A percentile compares a stretch with the other conserved stretches of the same genome.
phyloP scores from a whole-genome alignment of 92 coral and sea anemone genomes.

The Phenganax stokvisi region DNA sequence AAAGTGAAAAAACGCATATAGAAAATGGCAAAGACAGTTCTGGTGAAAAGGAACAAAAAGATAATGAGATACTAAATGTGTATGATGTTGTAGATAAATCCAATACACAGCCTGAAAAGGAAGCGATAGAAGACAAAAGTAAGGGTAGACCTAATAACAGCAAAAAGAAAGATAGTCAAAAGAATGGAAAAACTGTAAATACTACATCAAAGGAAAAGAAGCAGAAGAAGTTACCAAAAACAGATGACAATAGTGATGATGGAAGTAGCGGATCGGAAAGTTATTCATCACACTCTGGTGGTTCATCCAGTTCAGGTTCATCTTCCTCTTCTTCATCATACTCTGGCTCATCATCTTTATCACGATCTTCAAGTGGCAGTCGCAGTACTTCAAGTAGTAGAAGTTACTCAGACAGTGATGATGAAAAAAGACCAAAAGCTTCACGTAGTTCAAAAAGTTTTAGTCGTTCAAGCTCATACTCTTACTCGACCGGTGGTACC shows the following conservation, averaged over 20 bases:
- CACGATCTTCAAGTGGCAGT: conserved; percentile 8
- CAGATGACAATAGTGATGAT: not conserved
- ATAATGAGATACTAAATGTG: not conserved
- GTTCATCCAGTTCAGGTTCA: conserved; percentile 14
- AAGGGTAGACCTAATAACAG: not conserved
- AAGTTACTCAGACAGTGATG: conserved; percentile 14
- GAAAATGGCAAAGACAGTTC: not conserved
- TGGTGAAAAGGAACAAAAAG: not conserved
- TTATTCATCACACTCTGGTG: conserved; percentile 29
- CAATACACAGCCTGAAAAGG: not conserved
- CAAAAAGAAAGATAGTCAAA: not conserved
- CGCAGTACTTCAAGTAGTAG: conserved; percentile 1
- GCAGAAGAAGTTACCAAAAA: not conserved
- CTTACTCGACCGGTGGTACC: conserved; percentile 33
- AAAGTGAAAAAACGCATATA: not conserved
- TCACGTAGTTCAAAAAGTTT: conserved; percentile 19
- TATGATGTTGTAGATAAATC: not conserved
- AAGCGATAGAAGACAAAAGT: not conserved
- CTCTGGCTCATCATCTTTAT: conserved; percentile 9
- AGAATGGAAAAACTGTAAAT: not conserved
- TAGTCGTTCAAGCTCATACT: conserved; percentile 30
- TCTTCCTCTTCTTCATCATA: conserved; percentile 13
- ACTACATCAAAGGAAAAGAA: not conserved
- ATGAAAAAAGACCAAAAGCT: conserved; percentile 2
- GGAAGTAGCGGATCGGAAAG: conserved; percentile 27